Evolutionary conservation across 2,113 vertebrate genomes (phyloP).

Genomic region (Phoenicopterus ruber): DNA sequence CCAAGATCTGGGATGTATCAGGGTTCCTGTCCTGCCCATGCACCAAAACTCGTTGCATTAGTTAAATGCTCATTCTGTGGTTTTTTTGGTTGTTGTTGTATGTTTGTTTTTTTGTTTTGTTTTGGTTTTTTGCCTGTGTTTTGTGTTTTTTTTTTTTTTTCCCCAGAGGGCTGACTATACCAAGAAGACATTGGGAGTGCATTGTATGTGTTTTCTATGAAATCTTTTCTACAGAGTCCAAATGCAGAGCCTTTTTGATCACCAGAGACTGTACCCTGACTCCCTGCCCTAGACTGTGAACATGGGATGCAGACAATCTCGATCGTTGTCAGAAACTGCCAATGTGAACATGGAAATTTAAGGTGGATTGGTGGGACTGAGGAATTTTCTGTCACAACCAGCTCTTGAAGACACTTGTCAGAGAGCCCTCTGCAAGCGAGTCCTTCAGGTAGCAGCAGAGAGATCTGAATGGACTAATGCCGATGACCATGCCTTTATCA

Average conservation of each 20-base stretch:
- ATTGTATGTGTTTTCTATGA: neutral
- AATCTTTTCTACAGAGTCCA: neutral
- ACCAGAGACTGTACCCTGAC: rapidly evolving
- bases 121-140: too few species aligned
- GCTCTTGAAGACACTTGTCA: neutral
- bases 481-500: neutral
- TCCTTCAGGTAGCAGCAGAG: neutral
- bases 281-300: neutral
- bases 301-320: neutral
- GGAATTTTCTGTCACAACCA: neutral
- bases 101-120: too few species aligned
- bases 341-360: neutral
- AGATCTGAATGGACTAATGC: neutral
- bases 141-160: neutral
- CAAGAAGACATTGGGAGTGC: neutral
- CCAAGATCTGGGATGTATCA: neutral
- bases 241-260: neutral
- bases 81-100: too few species aligned
- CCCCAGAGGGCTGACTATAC: neutral
- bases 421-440: neutral
- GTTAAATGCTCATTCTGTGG: neutral
- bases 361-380: neutral
- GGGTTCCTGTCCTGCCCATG: neutral
- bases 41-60: neutral
- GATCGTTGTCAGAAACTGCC: neutral